These are phyloP conservation scores for Haliclona indistincta DNA, from an alignment of 37 sponge, comb jelly and placozoan genomes.

Conservation along the genomic window DNA sequence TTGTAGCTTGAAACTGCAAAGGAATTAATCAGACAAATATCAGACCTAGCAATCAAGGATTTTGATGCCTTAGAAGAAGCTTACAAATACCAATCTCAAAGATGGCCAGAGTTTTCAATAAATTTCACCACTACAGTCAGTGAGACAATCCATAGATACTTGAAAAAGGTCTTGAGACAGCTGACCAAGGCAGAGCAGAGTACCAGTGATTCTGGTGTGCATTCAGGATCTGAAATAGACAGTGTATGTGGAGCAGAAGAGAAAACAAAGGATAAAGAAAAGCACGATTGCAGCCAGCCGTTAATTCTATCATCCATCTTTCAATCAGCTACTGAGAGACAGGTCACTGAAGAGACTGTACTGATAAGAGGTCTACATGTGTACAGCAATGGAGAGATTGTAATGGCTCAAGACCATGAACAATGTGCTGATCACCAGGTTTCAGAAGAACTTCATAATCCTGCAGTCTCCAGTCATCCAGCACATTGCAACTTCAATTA, in stretches of 20 bases:
- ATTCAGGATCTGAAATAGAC: too few species aligned
- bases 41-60: conserved; percentile 35
- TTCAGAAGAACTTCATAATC: neutral
- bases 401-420: neutral
- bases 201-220: neutral
- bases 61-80: conserved; percentile 15
- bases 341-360: too few species aligned
- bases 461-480: neutral
- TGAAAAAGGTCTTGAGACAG: too few species aligned
- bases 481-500: conserved; percentile 19
- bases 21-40: conserved; percentile 50
- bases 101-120: too few species aligned
- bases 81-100: neutral
- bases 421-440: neutral
- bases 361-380: neutral
- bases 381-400: neutral
- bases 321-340: too few species aligned
- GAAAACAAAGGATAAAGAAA: too few species aligned
- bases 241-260: too few species aligned
- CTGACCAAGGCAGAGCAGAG: neutral
- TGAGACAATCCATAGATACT: too few species aligned
- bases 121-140: too few species aligned
- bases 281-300: too few species aligned
- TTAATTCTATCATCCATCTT: too few species aligned
- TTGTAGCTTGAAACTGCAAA: conserved; percentile 24